Conservation (phyloP, 2,888 invertebrate species). For the Diadegma fenestrale region DNA sequence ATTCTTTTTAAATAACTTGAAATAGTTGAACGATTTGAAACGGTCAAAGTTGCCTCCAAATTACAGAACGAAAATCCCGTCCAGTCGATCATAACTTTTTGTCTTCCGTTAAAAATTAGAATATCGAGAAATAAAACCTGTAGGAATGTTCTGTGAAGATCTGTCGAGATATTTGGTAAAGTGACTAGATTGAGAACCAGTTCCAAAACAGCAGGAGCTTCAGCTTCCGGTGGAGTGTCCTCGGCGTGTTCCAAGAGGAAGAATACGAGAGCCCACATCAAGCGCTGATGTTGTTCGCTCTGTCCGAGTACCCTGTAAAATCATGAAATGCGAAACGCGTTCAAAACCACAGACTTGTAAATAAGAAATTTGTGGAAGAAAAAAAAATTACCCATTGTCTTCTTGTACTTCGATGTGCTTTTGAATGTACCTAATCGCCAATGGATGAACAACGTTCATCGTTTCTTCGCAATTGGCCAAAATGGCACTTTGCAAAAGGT, state of each 20-base stretch:
- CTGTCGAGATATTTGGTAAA: slow-evolving; percentile 83
- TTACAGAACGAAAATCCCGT: too few species aligned
- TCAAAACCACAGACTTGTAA: neutral
- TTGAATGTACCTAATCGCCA: slow-evolving; percentile 86
- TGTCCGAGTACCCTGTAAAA: slow-evolving; percentile 73
- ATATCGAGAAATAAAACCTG: slow-evolving; percentile 83
- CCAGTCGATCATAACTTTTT: too few species aligned
- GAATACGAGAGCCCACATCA: slow-evolving; percentile 91
- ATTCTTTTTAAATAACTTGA: too few species aligned
- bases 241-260: slow-evolving; percentile 91
- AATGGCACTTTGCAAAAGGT: slow-evolving; percentile 88
- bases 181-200: slow-evolving; percentile 86
- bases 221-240: slow-evolving; percentile 87
- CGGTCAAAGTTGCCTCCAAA: too few species aligned
- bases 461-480: slow-evolving; percentile 86
- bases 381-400: slow-evolving; percentile 80
- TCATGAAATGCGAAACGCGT: neutral
- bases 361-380: neutral
- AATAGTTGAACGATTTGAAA: too few species aligned
- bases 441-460: slow-evolving; percentile 85
- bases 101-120: slow-evolving; percentile 76
- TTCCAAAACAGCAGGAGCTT: slow-evolving; percentile 87
- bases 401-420: slow-evolving; percentile 84
- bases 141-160: slow-evolving; percentile 84
- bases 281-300: slow-evolving; percentile 88